Evolutionary conservation across 2,888 invertebrate genomes (phyloP), one percentile per base, ranked within the genome.

Genomic region (Chironomus tentans): DNA sequence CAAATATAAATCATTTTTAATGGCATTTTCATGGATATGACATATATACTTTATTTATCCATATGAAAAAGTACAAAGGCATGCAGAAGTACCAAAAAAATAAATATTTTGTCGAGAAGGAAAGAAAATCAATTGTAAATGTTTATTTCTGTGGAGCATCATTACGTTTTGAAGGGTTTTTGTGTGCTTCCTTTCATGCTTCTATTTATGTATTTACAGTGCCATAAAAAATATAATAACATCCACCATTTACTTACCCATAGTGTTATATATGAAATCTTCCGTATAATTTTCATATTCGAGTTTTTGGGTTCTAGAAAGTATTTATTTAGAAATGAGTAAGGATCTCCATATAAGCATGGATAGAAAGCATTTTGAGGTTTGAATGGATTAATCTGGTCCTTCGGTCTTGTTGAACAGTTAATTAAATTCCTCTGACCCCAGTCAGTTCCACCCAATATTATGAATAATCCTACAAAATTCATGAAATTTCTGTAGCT

Each of bases 11-110:
- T 74, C 74, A 74, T 74, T 74, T 74, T 74, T 74, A 74, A 74
- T 74, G 74, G 74, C 48, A 62, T 74, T 68, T 74, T 74, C 48
- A 68, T 74, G 74, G 22, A 74, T 74, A 74, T 74, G 74, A 74
- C 74, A 73, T 18, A 74, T 68, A 74, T 74, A 74, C 38, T 38
- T 10, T 38, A 38, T 38, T 38, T 38, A 65, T 73, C 24, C 46
- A 62, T 13, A 28, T 22, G 7, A 68, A 28, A 68, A 38, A 38
- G 38, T 38, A 38, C 38, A 38, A 38, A 38, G 38, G 38, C 38
- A 38, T 38, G 38, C 38, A 38, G 38, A 38, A 38, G 38, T 38
- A 28, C 28, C 28, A 28, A 28, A 28, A 28, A 28, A 28, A n/a
- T n/a, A n/a, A n/a, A 38, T 38, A 38, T 38, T 38, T 38, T 10